Conservation (phyloP, 2,113 vertebrate genomes). For the Mesitornis unicolor region DNA sequence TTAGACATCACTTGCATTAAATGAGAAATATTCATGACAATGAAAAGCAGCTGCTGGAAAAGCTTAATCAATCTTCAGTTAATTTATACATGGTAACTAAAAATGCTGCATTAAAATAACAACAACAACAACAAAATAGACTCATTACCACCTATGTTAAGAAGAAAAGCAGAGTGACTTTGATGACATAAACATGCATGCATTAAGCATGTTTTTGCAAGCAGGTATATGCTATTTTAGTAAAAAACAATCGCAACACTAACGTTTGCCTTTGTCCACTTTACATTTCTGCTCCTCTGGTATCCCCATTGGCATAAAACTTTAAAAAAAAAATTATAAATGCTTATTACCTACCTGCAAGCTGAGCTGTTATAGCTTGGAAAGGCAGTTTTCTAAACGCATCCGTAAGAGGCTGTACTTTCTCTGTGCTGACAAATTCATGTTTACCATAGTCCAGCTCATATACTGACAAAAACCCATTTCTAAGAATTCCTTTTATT, state of each 20-base stretch:
- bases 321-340: background rate
- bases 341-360: slow-evolving; percentile 81
- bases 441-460: slow-evolving; percentile 91
- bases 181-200: background rate
- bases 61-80: background rate
- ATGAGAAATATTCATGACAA: background rate
- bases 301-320: background rate
- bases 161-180: background rate
- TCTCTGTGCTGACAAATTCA: slow-evolving; percentile 79
- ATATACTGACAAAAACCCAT: slow-evolving; percentile 86
- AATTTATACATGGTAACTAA: background rate
- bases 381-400: slow-evolving; percentile 89
- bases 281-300: background rate
- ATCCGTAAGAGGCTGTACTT: slow-evolving; percentile 80
- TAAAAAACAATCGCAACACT: background rate
- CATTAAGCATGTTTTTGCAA: background rate
- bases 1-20: background rate
- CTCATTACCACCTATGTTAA: background rate
- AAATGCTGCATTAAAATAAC: background rate
- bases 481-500: slow-evolving; percentile 85
- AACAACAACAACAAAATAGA: background rate
- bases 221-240: background rate
- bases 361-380: slow-evolving; percentile 87
- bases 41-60: background rate
- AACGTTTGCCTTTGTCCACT: background rate